These are phyloP conservation scores for Cetonia aurata DNA, from an alignment of 2,888 invertebrate genomes.

Conservation along the genomic window DNA sequence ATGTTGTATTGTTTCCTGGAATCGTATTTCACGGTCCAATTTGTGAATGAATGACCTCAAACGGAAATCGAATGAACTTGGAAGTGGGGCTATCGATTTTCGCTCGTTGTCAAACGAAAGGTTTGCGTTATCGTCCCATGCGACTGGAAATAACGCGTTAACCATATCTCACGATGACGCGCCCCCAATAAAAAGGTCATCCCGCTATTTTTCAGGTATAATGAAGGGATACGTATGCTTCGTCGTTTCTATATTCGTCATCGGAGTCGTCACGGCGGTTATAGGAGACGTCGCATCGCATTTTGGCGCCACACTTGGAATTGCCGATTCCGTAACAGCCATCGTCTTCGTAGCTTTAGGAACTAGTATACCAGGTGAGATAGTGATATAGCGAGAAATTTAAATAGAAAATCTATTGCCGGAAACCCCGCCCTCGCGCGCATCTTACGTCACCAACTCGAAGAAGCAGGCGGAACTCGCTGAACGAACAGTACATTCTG, in stretches of 20 bases:
- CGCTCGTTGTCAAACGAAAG: conserved; percentile 6
- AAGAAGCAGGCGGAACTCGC: too few species aligned
- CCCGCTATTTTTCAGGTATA: conserved; percentile 75
- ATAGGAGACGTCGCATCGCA: conserved; percentile 98
- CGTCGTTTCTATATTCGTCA: conserved; percentile 89
- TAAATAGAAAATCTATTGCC: too few species aligned
- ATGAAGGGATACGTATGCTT: conserved; percentile 97
- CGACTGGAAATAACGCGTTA: neutral
- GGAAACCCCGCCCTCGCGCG: too few species aligned
- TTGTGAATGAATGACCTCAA: conserved; percentile 16
- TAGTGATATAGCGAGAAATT: too few species aligned
- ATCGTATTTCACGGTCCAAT: conserved; percentile 15
- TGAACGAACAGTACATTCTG: too few species aligned
- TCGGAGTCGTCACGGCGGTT: conserved; percentile 94
- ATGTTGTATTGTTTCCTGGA: neutral
- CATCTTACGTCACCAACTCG: too few species aligned
- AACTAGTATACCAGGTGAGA: conserved; percentile 95
- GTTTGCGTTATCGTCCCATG: neutral
- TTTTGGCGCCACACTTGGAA: conserved; percentile 97
- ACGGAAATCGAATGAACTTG: conserved; percentile 17
- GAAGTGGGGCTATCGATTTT: conserved; percentile 22
- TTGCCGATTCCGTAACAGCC: conserved; percentile 97
- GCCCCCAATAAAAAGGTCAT: conserved; percentile 2
- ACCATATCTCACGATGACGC: neutral
- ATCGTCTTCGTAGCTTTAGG: conserved; percentile 98